A percentile compares a stretch with the other conserved stretches of the same genome.
These are phyloP conservation scores for Ursus arctos DNA, from an alignment of 2,113 vertebrate species.

Conservation along the genomic window DNA sequence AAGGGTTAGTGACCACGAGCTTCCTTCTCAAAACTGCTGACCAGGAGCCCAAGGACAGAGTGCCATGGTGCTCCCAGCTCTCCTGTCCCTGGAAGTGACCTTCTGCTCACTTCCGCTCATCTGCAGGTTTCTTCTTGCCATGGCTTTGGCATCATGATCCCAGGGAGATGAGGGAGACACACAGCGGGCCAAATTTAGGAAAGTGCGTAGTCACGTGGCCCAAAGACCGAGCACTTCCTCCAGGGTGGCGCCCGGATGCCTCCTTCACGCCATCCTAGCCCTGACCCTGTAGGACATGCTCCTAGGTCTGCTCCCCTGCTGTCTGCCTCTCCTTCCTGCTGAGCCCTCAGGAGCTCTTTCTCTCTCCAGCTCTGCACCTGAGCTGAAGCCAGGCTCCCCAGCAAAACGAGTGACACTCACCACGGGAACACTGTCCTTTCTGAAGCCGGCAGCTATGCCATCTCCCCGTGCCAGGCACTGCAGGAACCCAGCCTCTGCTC, in stretches of 20 bases:
- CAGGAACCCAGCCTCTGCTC: background rate
- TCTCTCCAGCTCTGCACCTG: background rate
- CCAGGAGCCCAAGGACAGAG: background rate
- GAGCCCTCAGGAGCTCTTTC: background rate
- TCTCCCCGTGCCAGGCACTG: background rate
- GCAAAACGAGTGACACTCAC: background rate
- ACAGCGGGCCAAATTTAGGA: background rate
- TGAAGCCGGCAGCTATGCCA: background rate
- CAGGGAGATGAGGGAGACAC: accelerated
- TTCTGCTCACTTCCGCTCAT: background rate
- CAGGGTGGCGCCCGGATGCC: background rate
- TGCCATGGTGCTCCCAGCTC: accelerated
- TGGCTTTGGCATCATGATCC: background rate
- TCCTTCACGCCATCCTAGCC: background rate
- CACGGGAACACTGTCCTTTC: too few relatives aligned
- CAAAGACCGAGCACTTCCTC: background rate
- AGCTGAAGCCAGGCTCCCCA: background rate
- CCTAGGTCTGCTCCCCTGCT: background rate
- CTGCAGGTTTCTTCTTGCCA: accelerated
- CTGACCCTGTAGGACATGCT: background rate
- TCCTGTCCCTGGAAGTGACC: too few relatives aligned
- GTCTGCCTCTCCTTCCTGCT: background rate
- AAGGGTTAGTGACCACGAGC: background rate
- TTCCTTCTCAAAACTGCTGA: background rate
- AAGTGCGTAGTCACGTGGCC: background rate